Evolutionary conservation across 2,797 vertebrate species (phyloP), one percentile per base, ranked within the genome.

Genomic region (Sandelia bainsii): DNA sequence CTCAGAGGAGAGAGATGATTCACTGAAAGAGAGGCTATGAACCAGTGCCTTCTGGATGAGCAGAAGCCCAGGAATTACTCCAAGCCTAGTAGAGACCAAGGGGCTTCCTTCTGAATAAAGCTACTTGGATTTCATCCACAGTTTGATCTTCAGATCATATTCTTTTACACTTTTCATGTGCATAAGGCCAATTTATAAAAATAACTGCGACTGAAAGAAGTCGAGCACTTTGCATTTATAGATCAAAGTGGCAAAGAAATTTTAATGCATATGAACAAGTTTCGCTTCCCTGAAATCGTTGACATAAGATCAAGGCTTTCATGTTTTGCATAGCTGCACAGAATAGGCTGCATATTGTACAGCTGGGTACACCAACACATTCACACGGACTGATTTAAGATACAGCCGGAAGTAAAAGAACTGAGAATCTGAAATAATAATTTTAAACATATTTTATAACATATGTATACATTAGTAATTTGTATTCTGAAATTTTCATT

Each of bases 251-350:
- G 74, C 51, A 50, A 61, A 72, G 73, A 72, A 80, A 83, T 81
- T 91, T 87, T 57, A 90, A 89, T 89, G 80, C 84, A 75, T 85
- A 75, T 72, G 86, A 87, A 85, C 75, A 81, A 84, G 85, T 87
- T 86, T 82, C 75, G 68, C 76, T 84, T 86, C 73, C 68, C 68
- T 72, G 82, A 84, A 85, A 84, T 83, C 54, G n/a, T 64, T 88
- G 87, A 87, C 85, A 79, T 79, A 72, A 86, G 84, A 90, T 88
- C 85, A 84, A 89, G 85, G 80, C 86, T 89, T 90, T 88, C 69
- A 77, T 87, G 83, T 80, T 89, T 79, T 69, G 81, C 76, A 80
- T 62, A 72, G 64, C 77, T 62, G 49, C 57, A 71, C 67, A 79
- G 76, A 87, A 83, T 67, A 72, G 72, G 40, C 70, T 53, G 62